Evolutionary conservation across 2,797 vertebrate genomes (phyloP).

Genomic region (Thamnophis elegans): DNA sequence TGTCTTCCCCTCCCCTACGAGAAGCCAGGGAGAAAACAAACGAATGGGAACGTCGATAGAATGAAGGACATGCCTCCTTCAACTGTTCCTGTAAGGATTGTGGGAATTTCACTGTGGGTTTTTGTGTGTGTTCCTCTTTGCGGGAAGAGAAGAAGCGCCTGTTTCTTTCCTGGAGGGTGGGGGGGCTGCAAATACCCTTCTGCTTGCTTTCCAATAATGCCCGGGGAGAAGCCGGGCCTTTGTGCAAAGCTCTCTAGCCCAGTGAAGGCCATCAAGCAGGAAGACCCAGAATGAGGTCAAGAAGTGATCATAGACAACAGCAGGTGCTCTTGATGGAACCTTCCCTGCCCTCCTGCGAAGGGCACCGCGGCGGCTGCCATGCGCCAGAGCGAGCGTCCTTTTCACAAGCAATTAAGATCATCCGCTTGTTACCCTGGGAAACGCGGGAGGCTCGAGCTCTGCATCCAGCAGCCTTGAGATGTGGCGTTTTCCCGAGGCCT

Average conservation of each 20-base stretch:
- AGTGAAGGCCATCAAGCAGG: neutral
- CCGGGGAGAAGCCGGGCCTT: neutral
- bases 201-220: neutral
- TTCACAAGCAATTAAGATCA: conserved; percentile 24
- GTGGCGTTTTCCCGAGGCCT: neutral
- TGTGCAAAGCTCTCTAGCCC: no score
- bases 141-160: neutral
- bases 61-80: neutral
- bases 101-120: neutral
- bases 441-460: neutral
- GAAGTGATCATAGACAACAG: neutral
- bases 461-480: neutral
- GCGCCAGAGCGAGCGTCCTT: neutral
- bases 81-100: neutral
- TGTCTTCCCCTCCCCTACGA: neutral
- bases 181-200: neutral
- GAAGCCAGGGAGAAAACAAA: neutral
- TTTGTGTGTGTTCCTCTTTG: neutral
- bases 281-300: neutral
- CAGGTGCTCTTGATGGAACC: neutral
- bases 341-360: neutral
- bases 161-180: neutral
- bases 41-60: neutral
- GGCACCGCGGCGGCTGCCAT: neutral
- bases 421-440: neutral